A percentile compares a stretch with the other conserved stretches of the same genome.
Conservation (phyloP, 2,888 invertebrate species). For the Brachylomia viminalis region DNA sequence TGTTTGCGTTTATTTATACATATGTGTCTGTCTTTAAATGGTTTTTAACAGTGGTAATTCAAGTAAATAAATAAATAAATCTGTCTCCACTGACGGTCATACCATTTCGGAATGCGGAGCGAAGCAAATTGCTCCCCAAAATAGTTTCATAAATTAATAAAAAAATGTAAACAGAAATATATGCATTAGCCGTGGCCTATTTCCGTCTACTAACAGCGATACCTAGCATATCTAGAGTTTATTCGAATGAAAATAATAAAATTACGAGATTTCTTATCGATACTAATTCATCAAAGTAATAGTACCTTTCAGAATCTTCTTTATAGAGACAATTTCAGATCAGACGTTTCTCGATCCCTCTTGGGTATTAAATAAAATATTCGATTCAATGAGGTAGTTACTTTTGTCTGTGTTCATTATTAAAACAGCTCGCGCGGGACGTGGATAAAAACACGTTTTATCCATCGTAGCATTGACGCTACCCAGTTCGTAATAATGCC, state of each 20-base stretch:
- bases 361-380: slow-evolving; percentile 39
- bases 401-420: slow-evolving; percentile 39
- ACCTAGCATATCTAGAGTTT: not conserved
- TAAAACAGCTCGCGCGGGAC: slow-evolving; percentile 25
- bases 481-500: slow-evolving; percentile 10
- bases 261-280: not conserved
- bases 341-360: slow-evolving; percentile 10
- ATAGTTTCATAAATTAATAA: slow-evolving; percentile 53
- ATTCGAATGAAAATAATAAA: slow-evolving; percentile 19
- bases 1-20: not conserved
- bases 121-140: slow-evolving; percentile 19
- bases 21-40: not conserved
- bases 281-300: slow-evolving; percentile 41
- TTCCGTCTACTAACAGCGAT: not conserved
- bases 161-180: slow-evolving; percentile 41
- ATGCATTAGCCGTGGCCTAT: slow-evolving; percentile 13
- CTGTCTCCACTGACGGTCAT: slow-evolving; percentile 1
- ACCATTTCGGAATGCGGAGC: slow-evolving; percentile 1
- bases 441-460: slow-evolving; percentile 17
- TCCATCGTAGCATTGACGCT: slow-evolving; percentile 19
- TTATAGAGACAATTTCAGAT: slow-evolving; percentile 33
- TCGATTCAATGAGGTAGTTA: slow-evolving; percentile 23
- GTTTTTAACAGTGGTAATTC: not conserved
- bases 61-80: slow-evolving; percentile 1
- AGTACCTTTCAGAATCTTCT: slow-evolving; percentile 18